Base-by-base conservation (phyloP, 2,797 vertebrate genomes). In the Choloepus didactylus region DNA sequence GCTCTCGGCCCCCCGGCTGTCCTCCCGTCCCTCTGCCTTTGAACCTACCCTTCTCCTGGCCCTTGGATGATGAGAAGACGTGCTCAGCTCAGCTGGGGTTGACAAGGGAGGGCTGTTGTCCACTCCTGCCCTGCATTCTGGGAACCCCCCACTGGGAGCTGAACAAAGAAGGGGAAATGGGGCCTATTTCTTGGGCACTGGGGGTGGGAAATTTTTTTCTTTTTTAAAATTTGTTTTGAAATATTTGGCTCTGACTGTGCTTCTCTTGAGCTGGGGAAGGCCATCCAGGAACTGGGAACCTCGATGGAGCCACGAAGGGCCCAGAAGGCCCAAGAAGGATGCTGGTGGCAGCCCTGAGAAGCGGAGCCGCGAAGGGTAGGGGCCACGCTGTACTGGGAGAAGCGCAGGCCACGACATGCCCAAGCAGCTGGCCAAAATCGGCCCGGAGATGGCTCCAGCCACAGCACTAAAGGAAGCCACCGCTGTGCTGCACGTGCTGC, bases 391-490 rank as follows among this genome's bases (percentile, higher is more conserved):
- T 27, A 16, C n/a, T 3, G 18, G 41, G 31, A 1, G 54, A 35
- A 38, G 81, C 1, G 3, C 8, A 35, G 38, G 51, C 38, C 62
- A 1, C 0, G 12, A 0, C 16, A 2, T 0, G 2, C 3, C 31
- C 86, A 18, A 29, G 8, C 8, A 1, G 9, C 15, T 14, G 6
- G 75, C 41, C 18, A 1, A 6, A 41, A 3, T 51, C 9, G 1
- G 31, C 31, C 44, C 41, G 1, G 62, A 21, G 23, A 19, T 2
- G 19, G 66, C 27, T 59, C 79, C 4, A 56, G 6, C 15, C 0
- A 0, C 38, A 38, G 27, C 56, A 4, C 29, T 15, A 4, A 35
- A 25, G 25, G 60, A 31, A 2, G 23, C 19, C 46, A 2, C 0
- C 0, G 31, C 6, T 2, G 66, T 7, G 69, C 73, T 6, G 12